Percentiles rank a stretch among this genome's conserved stretches.
These are phyloP conservation scores for Clavelina lepadiformis DNA, from an alignment of 23 tunicate genomes.

Conservation along the genomic window DNA sequence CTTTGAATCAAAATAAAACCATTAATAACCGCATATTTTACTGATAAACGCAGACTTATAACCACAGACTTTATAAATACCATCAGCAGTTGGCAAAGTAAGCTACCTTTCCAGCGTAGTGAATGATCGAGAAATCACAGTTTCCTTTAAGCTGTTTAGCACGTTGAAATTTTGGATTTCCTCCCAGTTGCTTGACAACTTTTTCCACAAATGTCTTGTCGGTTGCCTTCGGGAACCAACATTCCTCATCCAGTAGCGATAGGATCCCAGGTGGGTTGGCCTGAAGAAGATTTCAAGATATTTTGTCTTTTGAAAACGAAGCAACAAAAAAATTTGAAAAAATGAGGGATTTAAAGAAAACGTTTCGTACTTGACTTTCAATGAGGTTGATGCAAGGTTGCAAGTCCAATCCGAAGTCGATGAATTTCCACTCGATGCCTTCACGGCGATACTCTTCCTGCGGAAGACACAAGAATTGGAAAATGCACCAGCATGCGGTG, in stretches of 20 bases:
- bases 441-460: conserved; percentile 99
- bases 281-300: conserved; percentile 17
- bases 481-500: too few species aligned
- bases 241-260: conserved; percentile 96
- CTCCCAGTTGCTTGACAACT: conserved; percentile 78
- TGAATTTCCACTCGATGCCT: conserved; percentile 99
- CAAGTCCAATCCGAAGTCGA: conserved; percentile 96
- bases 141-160: conserved; percentile 78
- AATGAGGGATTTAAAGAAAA: not conserved
- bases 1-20: conserved; percentile 8
- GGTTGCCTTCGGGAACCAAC: conserved; percentile 99
- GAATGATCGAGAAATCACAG: conserved; percentile 92
- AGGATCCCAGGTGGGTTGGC: conserved; percentile 98
- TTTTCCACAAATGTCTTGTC: conserved; percentile 97
- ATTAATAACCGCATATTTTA: not conserved
- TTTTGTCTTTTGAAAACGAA: not conserved
- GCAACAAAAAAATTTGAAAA: not conserved
- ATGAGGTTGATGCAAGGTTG: conserved; percentile 99
- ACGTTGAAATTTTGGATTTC: conserved; percentile 84
- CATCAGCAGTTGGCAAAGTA: not conserved
- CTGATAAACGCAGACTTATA: not conserved
- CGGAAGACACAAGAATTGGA: not conserved
- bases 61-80: not conserved
- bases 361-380: conserved; percentile 81
- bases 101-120: conserved; percentile 97